Conservation (phyloP, 2,797 vertebrate species). For the Megaceryle alcyon region DNA sequence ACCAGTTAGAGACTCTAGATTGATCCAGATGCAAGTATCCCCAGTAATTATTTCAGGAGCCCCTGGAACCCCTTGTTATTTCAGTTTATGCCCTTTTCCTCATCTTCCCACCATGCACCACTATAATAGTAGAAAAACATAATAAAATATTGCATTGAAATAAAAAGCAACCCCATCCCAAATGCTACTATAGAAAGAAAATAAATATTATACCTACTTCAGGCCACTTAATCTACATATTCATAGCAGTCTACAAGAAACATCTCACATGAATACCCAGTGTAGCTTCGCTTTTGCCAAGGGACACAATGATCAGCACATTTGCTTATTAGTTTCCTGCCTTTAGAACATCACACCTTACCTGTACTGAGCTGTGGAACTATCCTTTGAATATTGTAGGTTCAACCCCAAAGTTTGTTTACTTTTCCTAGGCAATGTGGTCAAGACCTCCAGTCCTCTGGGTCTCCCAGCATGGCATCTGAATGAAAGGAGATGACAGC, state of each 20-base stretch:
- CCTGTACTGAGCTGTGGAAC: neutral
- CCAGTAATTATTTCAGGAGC: neutral
- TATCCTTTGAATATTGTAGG: neutral
- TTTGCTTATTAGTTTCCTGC: neutral
- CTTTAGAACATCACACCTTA: neutral
- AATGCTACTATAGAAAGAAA: neutral
- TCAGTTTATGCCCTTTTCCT: neutral
- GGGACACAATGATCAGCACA: neutral
- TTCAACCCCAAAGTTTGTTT: neutral
- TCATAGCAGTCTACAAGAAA: neutral
- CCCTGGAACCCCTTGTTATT: neutral
- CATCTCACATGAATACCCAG: neutral
- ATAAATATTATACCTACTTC: neutral
- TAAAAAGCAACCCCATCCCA: neutral
- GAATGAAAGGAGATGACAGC: neutral
- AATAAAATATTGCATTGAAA: neutral
- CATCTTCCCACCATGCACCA: neutral
- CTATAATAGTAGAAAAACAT: neutral
- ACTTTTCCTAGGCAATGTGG: neutral
- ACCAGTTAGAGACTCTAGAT: neutral
- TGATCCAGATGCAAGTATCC: neutral
- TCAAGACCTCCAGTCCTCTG: neutral
- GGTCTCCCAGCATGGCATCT: neutral
- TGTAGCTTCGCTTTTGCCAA: neutral
- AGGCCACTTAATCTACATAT: neutral